phyloP scores from a whole-genome alignment of 2,888 invertebrate genomes.

The Calameuta idolon region DNA sequence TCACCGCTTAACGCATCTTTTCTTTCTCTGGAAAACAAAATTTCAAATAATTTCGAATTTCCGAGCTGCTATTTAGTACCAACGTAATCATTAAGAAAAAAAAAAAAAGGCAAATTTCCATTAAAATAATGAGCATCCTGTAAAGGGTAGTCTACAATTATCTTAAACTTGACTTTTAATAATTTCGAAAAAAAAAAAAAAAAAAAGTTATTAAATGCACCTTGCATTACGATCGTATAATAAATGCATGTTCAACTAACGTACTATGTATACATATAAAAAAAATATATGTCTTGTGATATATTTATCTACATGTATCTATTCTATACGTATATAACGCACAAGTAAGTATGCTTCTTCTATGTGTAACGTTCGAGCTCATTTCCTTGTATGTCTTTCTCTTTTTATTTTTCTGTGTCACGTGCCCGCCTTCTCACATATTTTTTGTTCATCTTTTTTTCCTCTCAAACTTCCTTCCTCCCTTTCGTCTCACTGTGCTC shows the following conservation, averaged over 20 bases:
- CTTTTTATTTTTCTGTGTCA: conserved; percentile 5
- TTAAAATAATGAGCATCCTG: neutral
- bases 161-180: neutral
- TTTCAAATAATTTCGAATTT: neutral
- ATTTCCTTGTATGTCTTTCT: neutral
- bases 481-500: conserved; percentile 8
- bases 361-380: neutral
- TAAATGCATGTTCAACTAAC: neutral
- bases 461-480: neutral
- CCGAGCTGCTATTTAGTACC: neutral
- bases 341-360: conserved; percentile 25
- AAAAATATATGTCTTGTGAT: neutral
- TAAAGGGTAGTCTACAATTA: neutral
- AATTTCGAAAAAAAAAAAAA: neutral
- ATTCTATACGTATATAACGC: conserved; percentile 6
- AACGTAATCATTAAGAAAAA: neutral
- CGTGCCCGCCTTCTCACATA: neutral
- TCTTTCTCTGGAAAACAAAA: neutral
- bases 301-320: neutral
- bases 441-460: neutral
- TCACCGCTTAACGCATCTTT: neutral
- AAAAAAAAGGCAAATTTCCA: neutral
- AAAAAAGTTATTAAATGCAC: conserved; percentile 1
- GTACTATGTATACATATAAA: conserved; percentile 1
- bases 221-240: conserved; percentile 7